Percentiles rank a stretch among this genome's conserved stretches.
phyloP scores from a whole-genome alignment of 2,797 vertebrate genomes.

The Sebastes alutus region DNA sequence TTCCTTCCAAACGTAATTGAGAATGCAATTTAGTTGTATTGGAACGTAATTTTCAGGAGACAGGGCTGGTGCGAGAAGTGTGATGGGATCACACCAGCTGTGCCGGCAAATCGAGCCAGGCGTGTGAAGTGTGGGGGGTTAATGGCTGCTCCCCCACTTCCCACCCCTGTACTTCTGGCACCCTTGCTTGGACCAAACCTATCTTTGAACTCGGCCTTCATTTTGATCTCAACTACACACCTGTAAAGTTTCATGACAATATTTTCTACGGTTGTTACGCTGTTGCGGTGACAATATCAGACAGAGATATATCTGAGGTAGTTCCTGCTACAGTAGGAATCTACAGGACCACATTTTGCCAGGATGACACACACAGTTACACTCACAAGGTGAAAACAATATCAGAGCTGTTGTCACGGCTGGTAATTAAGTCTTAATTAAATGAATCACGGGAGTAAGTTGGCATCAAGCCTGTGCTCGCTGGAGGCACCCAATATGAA shows the following conservation, averaged over 20 bases:
- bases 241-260: not conserved
- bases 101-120: too few relatives aligned
- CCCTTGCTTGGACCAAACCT: too few relatives aligned
- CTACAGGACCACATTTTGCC: too few relatives aligned
- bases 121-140: too few relatives aligned
- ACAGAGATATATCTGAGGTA: not conserved
- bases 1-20: too few relatives aligned
- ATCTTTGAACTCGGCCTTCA: not conserved
- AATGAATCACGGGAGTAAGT: not conserved
- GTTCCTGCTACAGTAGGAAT: not conserved
- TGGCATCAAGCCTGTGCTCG: not conserved
- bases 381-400: not conserved
- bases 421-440: not conserved
- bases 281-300: fast-evolving
- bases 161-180: too few relatives aligned
- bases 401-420: not conserved
- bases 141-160: too few relatives aligned
- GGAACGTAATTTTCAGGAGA: too few relatives aligned
- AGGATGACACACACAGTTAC: not conserved
- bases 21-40: too few relatives aligned
- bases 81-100: too few relatives aligned
- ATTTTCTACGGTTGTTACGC: too few relatives aligned
- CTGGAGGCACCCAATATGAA: not conserved
- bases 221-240: not conserved
- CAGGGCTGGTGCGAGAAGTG: too few relatives aligned